Evolutionary conservation across 1,140 invertebrate species (phyloP).

Genomic region (Orius insidiosus): DNA sequence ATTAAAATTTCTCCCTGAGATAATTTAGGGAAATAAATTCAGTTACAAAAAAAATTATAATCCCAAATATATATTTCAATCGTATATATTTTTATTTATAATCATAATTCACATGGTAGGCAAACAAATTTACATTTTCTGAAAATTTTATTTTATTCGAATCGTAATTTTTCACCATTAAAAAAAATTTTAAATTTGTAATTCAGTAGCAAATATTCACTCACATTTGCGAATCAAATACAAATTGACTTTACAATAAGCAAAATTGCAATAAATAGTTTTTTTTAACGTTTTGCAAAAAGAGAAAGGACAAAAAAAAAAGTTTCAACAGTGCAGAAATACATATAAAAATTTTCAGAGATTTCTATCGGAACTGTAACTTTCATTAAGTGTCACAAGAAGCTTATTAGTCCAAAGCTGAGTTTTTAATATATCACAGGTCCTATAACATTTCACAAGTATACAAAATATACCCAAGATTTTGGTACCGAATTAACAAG

Average conservation of each 20-base stretch:
- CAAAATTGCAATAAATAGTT: slow-evolving; percentile 13
- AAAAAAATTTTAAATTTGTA: slow-evolving; percentile 7
- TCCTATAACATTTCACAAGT: slow-evolving; percentile 12
- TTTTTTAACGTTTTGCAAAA: no score
- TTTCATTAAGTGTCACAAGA: neutral
- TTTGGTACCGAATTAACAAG: slow-evolving; percentile 13
- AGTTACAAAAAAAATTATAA: no score
- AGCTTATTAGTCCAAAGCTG: slow-evolving; percentile 11
- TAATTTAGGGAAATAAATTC: no score
- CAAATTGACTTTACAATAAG: slow-evolving; percentile 14
- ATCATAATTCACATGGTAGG: slow-evolving; percentile 10
- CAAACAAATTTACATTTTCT: slow-evolving; percentile 12
- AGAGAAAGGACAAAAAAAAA: slow-evolving; percentile 2
- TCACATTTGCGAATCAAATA: slow-evolving; percentile 1
- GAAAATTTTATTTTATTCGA: no score
- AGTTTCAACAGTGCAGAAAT: slow-evolving; percentile 15
- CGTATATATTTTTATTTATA: slow-evolving; percentile 10
- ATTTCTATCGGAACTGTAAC: slow-evolving; percentile 1
- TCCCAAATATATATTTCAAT: slow-evolving; percentile 9
- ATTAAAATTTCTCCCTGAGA: no score
- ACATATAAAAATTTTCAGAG: slow-evolving; percentile 4
- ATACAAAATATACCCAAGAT: slow-evolving; percentile 16
- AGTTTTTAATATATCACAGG: slow-evolving; percentile 15
- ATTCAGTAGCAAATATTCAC: neutral
- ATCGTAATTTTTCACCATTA: slow-evolving; percentile 2